These are phyloP conservation scores for Centropyge bicolor DNA, from an alignment of 2,797 vertebrate genomes.

Conservation along the genomic window DNA sequence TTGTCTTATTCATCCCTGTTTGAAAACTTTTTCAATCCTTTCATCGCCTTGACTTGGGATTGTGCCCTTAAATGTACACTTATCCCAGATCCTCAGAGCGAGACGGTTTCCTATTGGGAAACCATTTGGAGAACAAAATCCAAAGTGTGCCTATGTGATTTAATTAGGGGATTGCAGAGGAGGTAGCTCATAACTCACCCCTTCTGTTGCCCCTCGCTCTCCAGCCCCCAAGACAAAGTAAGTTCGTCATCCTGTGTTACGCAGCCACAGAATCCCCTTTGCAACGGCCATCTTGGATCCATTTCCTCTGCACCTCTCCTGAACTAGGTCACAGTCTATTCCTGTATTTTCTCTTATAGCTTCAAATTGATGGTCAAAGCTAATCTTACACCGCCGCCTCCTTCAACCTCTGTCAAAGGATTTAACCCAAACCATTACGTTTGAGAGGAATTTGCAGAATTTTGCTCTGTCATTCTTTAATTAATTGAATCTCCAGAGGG, in stretches of 20 bases:
- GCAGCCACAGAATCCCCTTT: conserved; percentile 39
- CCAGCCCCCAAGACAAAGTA: conserved; percentile 43
- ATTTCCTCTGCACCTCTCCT: background rate
- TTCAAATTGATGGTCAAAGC: conserved; percentile 13
- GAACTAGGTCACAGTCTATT: conserved; percentile 48
- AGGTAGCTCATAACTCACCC: conserved; percentile 70
- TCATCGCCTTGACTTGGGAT: conserved; percentile 1
- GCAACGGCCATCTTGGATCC: conserved; percentile 39
- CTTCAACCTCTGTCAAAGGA: background rate
- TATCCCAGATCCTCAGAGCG: conserved; percentile 19
- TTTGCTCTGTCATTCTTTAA: conserved; percentile 35
- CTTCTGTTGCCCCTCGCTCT: conserved; percentile 24
- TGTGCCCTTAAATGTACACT: conserved; percentile 32
- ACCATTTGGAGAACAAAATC: conserved; percentile 42
- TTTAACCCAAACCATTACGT: conserved; percentile 14
- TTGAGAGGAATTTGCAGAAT: conserved; percentile 1
- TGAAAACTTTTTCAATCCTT: conserved; percentile 38
- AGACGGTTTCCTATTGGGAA: conserved; percentile 30
- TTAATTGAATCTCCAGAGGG: conserved; percentile 41
- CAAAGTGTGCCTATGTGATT: conserved; percentile 60
- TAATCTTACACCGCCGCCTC: conserved; percentile 8
- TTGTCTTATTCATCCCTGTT: background rate
- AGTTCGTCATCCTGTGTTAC: conserved; percentile 18
- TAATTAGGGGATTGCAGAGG: conserved; percentile 61
- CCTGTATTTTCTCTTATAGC: background rate